Percentiles rank a stretch among this genome's conserved stretches.
phyloP scores from a whole-genome alignment of 2,888 invertebrate genomes.

The Carabus problematicus region DNA sequence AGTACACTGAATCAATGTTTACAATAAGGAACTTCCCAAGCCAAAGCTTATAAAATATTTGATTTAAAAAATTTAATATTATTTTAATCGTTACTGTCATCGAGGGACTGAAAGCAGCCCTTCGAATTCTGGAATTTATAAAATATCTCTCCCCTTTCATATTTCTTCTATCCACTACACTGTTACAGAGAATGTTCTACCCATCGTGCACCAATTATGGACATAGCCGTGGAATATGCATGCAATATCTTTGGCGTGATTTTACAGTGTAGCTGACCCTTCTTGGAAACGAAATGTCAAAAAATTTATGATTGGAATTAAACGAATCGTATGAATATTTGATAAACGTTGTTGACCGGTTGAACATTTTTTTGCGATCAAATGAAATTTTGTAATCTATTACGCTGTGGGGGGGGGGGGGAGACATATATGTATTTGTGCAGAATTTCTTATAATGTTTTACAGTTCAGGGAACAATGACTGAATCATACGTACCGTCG shows the following conservation, averaged over 20 bases:
- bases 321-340: slow-evolving; percentile 51
- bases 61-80: slow-evolving; percentile 43
- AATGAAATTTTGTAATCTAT: slow-evolving; percentile 6
- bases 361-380: slow-evolving; percentile 48
- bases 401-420: background rate
- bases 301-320: slow-evolving; percentile 52
- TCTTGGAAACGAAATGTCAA: slow-evolving; percentile 34
- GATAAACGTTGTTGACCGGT: slow-evolving; percentile 51
- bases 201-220: background rate
- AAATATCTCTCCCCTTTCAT: slow-evolving; percentile 33
- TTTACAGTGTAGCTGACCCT: slow-evolving; percentile 40
- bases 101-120: slow-evolving; percentile 28
- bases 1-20: no score
- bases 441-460: background rate
- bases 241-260: background rate
- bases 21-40: background rate
- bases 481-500: no score
- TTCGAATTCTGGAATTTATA: slow-evolving; percentile 36
- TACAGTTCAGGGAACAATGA: no score
- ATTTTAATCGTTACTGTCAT: slow-evolving; percentile 43
- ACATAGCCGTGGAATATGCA: background rate
- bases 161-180: slow-evolving; percentile 33
- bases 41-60: slow-evolving; percentile 32
- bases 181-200: slow-evolving; percentile 13
- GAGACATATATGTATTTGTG: background rate